A percentile compares a stretch with the other conserved stretches of the same genome.
These are phyloP conservation scores for Lordiphosa collinella DNA, from an alignment of 1,140 invertebrate species.

Conservation along the genomic window DNA sequence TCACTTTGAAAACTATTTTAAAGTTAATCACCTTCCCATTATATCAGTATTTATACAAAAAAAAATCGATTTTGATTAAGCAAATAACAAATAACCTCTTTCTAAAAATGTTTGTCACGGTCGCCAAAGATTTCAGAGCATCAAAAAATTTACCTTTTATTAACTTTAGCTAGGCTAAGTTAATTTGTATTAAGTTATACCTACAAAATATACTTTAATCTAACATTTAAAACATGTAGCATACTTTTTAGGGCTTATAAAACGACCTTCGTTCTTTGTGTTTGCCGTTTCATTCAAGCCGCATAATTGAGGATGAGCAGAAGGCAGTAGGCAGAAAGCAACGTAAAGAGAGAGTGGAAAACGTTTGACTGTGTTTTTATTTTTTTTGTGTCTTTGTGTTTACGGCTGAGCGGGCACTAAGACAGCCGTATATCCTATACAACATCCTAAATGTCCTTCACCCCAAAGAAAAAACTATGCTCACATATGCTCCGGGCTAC, in stretches of 20 bases:
- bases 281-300: constrained; percentile 55
- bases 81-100: too few species aligned
- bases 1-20: too few species aligned
- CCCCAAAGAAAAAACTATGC: constrained; percentile 14
- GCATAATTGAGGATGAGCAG: constrained; percentile 64
- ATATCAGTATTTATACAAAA: too few species aligned
- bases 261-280: constrained; percentile 52
- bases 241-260: constrained; percentile 59
- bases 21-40: too few species aligned
- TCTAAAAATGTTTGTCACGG: too few species aligned
- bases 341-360: constrained; percentile 37
- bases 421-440: constrained; percentile 51
- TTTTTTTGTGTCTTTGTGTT: constrained; percentile 24
- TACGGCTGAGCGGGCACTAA: constrained; percentile 51
- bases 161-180: too few species aligned
- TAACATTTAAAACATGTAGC: constrained; percentile 43
- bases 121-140: too few species aligned
- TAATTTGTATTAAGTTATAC: too few species aligned
- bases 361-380: constrained; percentile 39
- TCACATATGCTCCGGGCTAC: constrained; percentile 27
- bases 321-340: constrained; percentile 30
- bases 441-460: constrained; percentile 48
- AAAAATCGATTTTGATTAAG: too few species aligned
- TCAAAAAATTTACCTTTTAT: too few species aligned
- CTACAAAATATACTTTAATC: not conserved